Evolutionary conservation across 2,888 invertebrate species (phyloP), one percentile per base, ranked within the genome.

Genomic region (Calliphora vomitoria): DNA sequence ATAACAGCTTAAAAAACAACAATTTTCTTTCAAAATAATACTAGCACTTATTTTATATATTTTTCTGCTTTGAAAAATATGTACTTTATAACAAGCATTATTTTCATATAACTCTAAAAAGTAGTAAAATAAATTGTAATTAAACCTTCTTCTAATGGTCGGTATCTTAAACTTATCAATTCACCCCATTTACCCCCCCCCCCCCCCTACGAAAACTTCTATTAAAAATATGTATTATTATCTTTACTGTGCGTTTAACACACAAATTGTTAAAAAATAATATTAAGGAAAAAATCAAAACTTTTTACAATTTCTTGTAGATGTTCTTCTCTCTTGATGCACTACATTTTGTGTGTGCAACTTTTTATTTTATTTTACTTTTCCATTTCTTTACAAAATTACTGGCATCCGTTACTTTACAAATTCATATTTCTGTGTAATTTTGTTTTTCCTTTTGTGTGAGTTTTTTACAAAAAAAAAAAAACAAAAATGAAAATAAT

Each of bases 401-500:
- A 18, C 18, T n/a, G 18, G n/a, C 25, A 55, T 72, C 15, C 38
- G 11, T 38, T 41, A 41, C 38, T 25, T 44, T 44, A 66, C 4
- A 60, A 74, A 74, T 18, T 20, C n/a, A 18, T 38, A 41, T 71
- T 35, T 55, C 11, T 35, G 38, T 35, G 31, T 38, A 41, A 18
- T 75, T 75, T 75, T 62, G n/a, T 35, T n/a, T 62, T 31, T 44
- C 31, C 8, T 38, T 11, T 64, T 66, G 44, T 47, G 5, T 11
- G 44, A 8, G 13, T 35, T 62, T 62, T 55, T 44, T 4, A 6
- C 25, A 55, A 55, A 44, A 20, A 58, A 74, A 55, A n/a, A 35
- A 6, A 35, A 35, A 35, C 20, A 13, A 58, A 60, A 55, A n/a
- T 25, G 25, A 25, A 25, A 25, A 25, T 25, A 25, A 38, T 47